Percentiles rank a stretch among this genome's conserved stretches.
phyloP scores from a whole-genome alignment of 2,113 vertebrate genomes.

The Tragelaphus scriptus region DNA sequence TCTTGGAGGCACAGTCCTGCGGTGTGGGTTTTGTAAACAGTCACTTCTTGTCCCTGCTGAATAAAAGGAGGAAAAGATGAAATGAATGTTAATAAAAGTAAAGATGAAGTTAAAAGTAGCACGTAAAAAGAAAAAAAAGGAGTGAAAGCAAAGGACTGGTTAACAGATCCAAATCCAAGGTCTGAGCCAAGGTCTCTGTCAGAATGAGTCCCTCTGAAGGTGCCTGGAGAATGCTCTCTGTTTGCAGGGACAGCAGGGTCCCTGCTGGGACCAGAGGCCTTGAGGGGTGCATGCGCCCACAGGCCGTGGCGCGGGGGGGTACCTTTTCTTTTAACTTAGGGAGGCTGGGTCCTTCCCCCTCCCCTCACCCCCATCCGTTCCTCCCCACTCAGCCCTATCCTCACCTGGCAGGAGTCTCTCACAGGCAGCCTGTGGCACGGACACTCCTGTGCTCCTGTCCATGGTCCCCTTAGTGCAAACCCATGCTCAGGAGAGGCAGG shows the following conservation, averaged over 20 bases:
- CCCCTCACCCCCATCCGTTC: background rate
- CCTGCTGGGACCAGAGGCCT: background rate
- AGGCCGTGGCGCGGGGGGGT: accelerated
- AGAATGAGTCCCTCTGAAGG: background rate
- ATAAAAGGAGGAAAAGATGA: background rate
- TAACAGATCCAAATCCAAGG: conserved; percentile 1
- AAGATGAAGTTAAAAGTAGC: background rate
- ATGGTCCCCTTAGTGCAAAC: background rate
- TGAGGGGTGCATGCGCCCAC: background rate
- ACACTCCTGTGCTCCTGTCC: background rate
- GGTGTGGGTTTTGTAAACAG: background rate
- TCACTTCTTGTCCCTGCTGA: background rate
- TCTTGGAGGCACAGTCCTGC: background rate
- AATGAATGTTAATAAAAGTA: background rate
- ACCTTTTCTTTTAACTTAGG: background rate
- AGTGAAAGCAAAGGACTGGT: background rate
- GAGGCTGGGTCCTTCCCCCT: background rate
- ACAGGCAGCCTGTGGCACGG: background rate
- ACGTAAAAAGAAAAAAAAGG: background rate
- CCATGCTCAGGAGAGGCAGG: background rate
- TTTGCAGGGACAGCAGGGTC: background rate
- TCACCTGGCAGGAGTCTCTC: background rate
- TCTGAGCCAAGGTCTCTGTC: conserved; percentile 15
- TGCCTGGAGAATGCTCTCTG: background rate
- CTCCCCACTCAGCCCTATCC: background rate